These are phyloP conservation scores for Elmis aenea DNA, from an alignment of 2,888 invertebrate species.

Conservation along the genomic window DNA sequence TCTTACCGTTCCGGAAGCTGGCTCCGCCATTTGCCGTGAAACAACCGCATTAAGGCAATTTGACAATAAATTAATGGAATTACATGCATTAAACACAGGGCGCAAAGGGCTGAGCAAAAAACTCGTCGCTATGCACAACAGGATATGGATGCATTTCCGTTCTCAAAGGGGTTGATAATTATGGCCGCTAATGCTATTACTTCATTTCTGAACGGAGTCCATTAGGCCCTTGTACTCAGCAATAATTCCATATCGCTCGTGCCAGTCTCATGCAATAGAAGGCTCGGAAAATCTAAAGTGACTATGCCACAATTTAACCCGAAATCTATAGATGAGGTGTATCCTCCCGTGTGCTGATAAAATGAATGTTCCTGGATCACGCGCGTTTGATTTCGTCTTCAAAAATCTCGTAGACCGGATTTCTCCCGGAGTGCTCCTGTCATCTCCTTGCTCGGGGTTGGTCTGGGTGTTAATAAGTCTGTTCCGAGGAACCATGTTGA, in stretches of 20 bases:
- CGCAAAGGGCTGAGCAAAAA: constrained; percentile 32
- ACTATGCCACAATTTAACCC: no score
- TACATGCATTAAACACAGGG: constrained; percentile 45
- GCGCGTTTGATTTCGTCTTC: not conserved
- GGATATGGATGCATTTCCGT: constrained; percentile 70
- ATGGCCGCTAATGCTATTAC: constrained; percentile 63
- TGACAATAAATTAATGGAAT: constrained; percentile 49
- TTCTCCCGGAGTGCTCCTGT: constrained; percentile 19
- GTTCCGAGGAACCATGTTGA: constrained; percentile 32
- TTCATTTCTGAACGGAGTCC: constrained; percentile 50
- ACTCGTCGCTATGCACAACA: constrained; percentile 42
- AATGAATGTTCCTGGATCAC: not conserved
- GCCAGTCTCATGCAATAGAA: no score
- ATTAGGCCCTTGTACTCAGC: constrained; percentile 46
- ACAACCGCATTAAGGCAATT: constrained; percentile 47
- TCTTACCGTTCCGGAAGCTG: constrained; percentile 35
- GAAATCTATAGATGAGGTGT: no score
- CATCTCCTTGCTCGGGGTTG: constrained; percentile 21
- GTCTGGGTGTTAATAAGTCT: constrained; percentile 26
- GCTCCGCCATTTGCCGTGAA: constrained; percentile 39
- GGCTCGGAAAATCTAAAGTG: no score
- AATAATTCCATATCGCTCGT: constrained; percentile 45
- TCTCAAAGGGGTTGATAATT: constrained; percentile 59
- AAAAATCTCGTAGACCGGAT: no score
- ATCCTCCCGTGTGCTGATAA: not conserved